Percentiles rank a stretch among this genome's conserved stretches.
These are phyloP conservation scores for Falcunculus frontatus DNA, from an alignment of 2,113 vertebrate species.

Conservation along the genomic window DNA sequence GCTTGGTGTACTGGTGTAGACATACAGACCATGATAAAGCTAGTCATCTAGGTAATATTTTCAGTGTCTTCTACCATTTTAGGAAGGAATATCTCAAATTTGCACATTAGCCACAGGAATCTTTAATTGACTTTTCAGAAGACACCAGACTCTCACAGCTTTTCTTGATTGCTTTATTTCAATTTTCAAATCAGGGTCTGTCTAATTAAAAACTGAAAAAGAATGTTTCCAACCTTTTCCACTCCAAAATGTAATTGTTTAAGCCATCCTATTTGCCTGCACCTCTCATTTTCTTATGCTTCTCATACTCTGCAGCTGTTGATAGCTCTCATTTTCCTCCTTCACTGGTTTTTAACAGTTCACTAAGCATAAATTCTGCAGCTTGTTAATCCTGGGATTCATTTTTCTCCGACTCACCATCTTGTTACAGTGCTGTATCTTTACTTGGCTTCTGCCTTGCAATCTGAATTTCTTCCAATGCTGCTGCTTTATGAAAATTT, in stretches of 20 bases:
- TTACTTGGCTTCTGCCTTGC: background rate
- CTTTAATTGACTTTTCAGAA: background rate
- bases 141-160: background rate
- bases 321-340: constrained; percentile 7
- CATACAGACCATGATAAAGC: background rate
- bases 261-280: background rate
- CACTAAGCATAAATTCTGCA: constrained; percentile 8
- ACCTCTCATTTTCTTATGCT: background rate
- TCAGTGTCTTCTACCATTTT: background rate
- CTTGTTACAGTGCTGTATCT: background rate
- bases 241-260: background rate
- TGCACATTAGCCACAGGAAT: background rate
- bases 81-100: background rate
- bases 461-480: background rate
- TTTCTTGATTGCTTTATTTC: background rate
- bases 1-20: background rate
- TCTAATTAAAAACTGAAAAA: background rate
- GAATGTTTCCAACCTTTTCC: background rate
- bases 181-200: background rate
- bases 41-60: background rate
- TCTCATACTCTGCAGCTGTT: background rate
- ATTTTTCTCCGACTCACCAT: background rate
- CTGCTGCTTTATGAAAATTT: background rate
- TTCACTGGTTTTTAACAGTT: constrained; percentile 23
- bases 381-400: constrained; percentile 27